These are phyloP conservation scores for Formica selysi DNA, from an alignment of 1,140 invertebrate genomes.

Conservation along the genomic window DNA sequence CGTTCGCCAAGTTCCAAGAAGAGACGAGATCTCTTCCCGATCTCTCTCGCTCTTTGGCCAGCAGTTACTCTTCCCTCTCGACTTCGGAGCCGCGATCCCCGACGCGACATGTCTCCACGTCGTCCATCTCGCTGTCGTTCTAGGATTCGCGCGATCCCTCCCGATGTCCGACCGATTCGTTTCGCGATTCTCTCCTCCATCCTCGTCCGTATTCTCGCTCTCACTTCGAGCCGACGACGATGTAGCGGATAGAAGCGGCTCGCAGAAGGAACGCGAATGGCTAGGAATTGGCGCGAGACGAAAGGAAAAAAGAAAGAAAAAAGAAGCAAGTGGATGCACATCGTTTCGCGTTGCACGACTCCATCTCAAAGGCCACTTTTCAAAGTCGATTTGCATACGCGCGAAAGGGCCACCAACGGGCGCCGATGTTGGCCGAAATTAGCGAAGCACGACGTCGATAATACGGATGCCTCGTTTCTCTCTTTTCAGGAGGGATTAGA, in stretches of 20 bases:
- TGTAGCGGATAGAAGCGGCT: constrained; percentile 63
- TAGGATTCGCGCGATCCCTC: constrained; percentile 77
- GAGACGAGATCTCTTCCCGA: constrained; percentile 76
- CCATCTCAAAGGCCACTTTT: constrained; percentile 61
- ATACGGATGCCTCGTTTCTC: background rate
- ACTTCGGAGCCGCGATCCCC: constrained; percentile 14
- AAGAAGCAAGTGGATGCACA: constrained; percentile 63
- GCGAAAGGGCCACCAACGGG: constrained; percentile 27
- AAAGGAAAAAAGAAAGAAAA: constrained; percentile 17
- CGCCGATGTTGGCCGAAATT: constrained; percentile 48
- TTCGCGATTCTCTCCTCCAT: constrained; percentile 50
- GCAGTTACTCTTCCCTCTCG: background rate
- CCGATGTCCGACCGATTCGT: constrained; percentile 73
- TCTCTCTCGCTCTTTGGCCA: constrained; percentile 55
- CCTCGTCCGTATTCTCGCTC: constrained; percentile 26
- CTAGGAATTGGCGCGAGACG: constrained; percentile 11
- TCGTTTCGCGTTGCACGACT: constrained; percentile 59
- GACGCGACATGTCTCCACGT: constrained; percentile 73
- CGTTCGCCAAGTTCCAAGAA: constrained; percentile 76
- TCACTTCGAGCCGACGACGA: constrained; percentile 57
- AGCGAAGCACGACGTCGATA: constrained; percentile 16
- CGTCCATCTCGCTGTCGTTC: constrained; percentile 77
- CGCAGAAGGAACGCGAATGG: constrained; percentile 51
- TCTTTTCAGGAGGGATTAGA: constrained; percentile 50
- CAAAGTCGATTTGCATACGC: constrained; percentile 54